A percentile compares a stretch with the other conserved stretches of the same genome.
These are phyloP conservation scores for Hedychridium roseum DNA, from an alignment of 2,888 invertebrate species.

Conservation along the genomic window DNA sequence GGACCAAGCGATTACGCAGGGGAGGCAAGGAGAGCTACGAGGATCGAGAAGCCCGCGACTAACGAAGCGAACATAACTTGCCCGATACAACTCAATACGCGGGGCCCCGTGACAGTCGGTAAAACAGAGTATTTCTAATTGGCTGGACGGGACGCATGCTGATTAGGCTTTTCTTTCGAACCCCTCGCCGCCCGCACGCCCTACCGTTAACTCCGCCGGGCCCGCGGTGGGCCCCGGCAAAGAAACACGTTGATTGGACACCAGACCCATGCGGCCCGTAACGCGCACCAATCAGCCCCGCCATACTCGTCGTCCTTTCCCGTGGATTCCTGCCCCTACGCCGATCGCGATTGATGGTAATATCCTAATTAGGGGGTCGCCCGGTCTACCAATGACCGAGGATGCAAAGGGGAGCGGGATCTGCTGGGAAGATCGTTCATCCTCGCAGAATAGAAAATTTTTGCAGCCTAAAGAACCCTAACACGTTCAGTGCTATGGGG, in stretches of 20 bases:
- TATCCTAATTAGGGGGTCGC: slow-evolving; percentile 30
- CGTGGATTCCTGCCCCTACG: slow-evolving; percentile 3
- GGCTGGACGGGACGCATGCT: slow-evolving; percentile 61
- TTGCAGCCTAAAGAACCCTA: no score
- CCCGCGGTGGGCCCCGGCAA: slow-evolving; percentile 51
- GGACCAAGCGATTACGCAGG: neutral
- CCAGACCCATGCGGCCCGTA: slow-evolving; percentile 51
- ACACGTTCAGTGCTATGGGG: no score
- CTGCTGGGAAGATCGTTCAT: no score
- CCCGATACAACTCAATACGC: slow-evolving; percentile 63
- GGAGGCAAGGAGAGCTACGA: slow-evolving; percentile 19
- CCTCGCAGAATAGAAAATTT: no score
- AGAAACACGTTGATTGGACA: slow-evolving; percentile 59
- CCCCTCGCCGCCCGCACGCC: slow-evolving; percentile 25
- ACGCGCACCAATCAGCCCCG: slow-evolving; percentile 32
- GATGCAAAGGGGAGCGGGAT: no score
- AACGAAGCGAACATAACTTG: slow-evolving; percentile 63
- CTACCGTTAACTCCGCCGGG: slow-evolving; percentile 20
- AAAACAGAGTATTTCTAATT: slow-evolving; percentile 64
- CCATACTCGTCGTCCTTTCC: slow-evolving; percentile 8
- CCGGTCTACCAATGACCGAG: no score
- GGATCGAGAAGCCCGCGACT: slow-evolving; percentile 37
- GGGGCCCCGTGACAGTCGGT: slow-evolving; percentile 60
- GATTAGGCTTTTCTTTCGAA: slow-evolving; percentile 60
- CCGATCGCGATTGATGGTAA: slow-evolving; percentile 21